Conservation (phyloP, 2,888 invertebrate genomes). For the Alitta virens region DNA sequence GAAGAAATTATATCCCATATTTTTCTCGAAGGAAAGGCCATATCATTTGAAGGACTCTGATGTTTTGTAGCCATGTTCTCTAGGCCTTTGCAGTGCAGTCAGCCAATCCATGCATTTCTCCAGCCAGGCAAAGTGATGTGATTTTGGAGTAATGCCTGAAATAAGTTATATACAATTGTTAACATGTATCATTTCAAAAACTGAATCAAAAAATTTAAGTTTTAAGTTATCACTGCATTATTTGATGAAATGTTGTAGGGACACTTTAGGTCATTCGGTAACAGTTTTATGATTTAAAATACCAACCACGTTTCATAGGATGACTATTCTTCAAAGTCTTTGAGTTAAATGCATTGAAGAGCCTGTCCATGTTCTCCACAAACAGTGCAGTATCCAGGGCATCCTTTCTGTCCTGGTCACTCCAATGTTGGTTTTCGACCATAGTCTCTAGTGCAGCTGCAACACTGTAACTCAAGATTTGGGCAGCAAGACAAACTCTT, state of each 20-base stretch:
- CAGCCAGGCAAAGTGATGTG: conserved; percentile 1
- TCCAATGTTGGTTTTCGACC: neutral
- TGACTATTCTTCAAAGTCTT: neutral
- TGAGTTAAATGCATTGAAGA: conserved; percentile 16
- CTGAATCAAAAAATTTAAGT: too few relatives aligned
- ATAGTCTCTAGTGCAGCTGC: conserved; percentile 5
- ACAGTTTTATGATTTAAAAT: neutral
- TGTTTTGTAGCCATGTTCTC: neutral
- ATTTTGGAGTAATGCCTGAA: neutral
- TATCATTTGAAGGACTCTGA: neutral
- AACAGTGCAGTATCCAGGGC: conserved; percentile 12
- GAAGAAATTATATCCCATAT: conserved; percentile 1
- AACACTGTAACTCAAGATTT: conserved; percentile 14
- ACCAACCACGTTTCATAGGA: neutral
- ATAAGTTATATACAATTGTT: neutral
- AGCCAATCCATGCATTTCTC: neutral
- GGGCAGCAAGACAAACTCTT: conserved; percentile 11
- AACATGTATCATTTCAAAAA: too few relatives aligned
- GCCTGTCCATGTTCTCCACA: conserved; percentile 6
- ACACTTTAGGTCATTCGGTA: too few relatives aligned
- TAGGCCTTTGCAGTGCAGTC: neutral
- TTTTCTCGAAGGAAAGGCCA: neutral
- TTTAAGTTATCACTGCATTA: too few relatives aligned
- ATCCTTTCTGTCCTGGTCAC: neutral
- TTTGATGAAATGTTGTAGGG: too few relatives aligned